Evolutionary conservation across 2,888 invertebrate species (phyloP).

Genomic region (Lepidochrysops patricia): DNA sequence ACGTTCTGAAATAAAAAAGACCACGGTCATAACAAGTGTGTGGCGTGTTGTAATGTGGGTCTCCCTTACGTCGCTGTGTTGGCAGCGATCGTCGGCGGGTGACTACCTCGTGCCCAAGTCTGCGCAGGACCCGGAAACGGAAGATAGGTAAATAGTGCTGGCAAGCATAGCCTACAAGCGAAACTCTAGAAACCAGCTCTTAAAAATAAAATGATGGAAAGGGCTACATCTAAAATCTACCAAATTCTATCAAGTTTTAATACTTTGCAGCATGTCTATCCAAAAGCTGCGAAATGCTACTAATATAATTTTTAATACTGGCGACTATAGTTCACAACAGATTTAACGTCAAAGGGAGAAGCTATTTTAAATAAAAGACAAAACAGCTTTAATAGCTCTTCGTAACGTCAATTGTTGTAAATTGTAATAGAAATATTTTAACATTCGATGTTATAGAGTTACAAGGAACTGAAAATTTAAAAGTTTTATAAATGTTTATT

Average conservation of each 20-base stretch:
- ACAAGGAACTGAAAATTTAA: background rate
- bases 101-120: constrained; percentile 72
- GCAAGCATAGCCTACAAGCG: constrained; percentile 25
- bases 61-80: constrained; percentile 57
- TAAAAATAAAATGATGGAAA: too few species aligned
- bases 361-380: too few species aligned
- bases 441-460: too few species aligned
- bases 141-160: constrained; percentile 55
- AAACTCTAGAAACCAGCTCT: background rate
- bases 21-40: constrained; percentile 16
- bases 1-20: constrained; percentile 20
- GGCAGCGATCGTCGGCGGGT: constrained; percentile 60
- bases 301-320: too few species aligned
- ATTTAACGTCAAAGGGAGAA: too few species aligned
- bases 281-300: too few species aligned
- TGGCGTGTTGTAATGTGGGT: constrained; percentile 26
- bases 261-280: too few species aligned
- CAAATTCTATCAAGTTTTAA: background rate
- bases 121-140: constrained; percentile 50
- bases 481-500: background rate
- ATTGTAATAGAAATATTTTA: too few species aligned
- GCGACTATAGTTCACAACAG: background rate
- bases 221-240: too few species aligned
- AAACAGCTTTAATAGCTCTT: too few species aligned
- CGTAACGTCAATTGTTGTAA: too few species aligned